Base-by-base conservation (phyloP, 92 coral and sea anemone genomes). In the Heteractis magnifica region DNA sequence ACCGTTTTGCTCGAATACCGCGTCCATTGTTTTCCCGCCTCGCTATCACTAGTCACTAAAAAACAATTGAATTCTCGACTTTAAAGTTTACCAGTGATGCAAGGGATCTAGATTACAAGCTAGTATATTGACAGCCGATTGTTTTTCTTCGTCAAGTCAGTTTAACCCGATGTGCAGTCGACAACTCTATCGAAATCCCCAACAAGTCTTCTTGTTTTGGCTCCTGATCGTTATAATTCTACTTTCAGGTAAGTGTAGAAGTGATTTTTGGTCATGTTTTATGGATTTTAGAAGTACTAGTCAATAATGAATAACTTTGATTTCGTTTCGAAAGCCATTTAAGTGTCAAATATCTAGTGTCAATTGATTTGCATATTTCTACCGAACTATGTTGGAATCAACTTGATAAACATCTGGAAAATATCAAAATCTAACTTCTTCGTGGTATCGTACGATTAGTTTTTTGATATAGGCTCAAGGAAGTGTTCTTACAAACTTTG, bases 11-110 rank as follows among this genome's bases (percentile, higher is more conserved):
- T 68, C 73, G 26, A 21, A 68, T 26, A 7, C 73, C 73, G 73
- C 73, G 73, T 68, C 73, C 73, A 68, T 68, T 68, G 73, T 68
- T 68, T 34, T 68, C 73, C 50, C 73, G 73, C 73, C 49, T 68
- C 73, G 49, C 21, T 20, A 26, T 68, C 49, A 26, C 10, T 68
- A 68, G 11, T 26, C 73, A 26, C 49, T 68, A 68, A 68, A 68
- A 68, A 68, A 9, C 44, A 12, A 23, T 68, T 18, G 12, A 18
- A 20, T 68, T 68, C 20, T 68, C 44, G 73, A 5, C 73, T 26
- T 10, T 8, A 20, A 34, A 3, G 21, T 68, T 26, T 68, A 10
- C 49, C 18, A 41, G 73, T 48, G 73, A 68, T 68, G 73, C 73
- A 21, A 68, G 73, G 19, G 11, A 8, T 68, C 44, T 68, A 68